These are phyloP conservation scores for Phorcus lineatus DNA, from an alignment of 2,888 invertebrate genomes.

Conservation along the genomic window DNA sequence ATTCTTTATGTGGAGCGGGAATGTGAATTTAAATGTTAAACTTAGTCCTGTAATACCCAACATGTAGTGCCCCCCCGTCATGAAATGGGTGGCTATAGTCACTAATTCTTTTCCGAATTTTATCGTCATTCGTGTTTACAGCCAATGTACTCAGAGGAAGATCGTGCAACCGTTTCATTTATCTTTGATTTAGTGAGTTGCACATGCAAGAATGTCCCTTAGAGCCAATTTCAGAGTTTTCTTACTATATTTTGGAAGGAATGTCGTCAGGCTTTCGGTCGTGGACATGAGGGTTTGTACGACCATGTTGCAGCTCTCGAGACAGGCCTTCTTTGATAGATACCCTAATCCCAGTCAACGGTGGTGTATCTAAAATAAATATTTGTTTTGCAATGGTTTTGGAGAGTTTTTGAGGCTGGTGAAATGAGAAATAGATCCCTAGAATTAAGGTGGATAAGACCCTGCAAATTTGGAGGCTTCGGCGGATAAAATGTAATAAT, in stretches of 20 bases:
- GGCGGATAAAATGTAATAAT: slow-evolving; percentile 40
- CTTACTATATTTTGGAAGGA: slow-evolving; percentile 21
- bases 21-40: slow-evolving; percentile 23
- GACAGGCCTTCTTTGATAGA: slow-evolving; percentile 30
- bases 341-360: slow-evolving; percentile 18
- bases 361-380: slow-evolving; percentile 33
- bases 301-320: not conserved
- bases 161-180: slow-evolving; percentile 21
- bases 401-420: slow-evolving; percentile 33
- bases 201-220: slow-evolving; percentile 2
- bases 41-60: not conserved
- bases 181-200: slow-evolving; percentile 15
- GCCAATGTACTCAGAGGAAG: slow-evolving; percentile 12
- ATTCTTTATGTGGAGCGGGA: not conserved
- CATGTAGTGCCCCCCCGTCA: not conserved
- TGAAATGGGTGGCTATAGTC: not conserved
- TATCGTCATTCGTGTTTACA: not conserved
- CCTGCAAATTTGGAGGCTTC: slow-evolving; percentile 32
- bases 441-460: slow-evolving; percentile 39
- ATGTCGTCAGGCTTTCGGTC: slow-evolving; percentile 9
- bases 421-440: slow-evolving; percentile 42
- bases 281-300: slow-evolving; percentile 22
- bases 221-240: not conserved
- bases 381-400: slow-evolving; percentile 39
- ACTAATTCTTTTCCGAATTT: not conserved